Evolutionary conservation across 2,113 vertebrate species (phyloP).

Genomic region (Potamarius usumacintae): DNA sequence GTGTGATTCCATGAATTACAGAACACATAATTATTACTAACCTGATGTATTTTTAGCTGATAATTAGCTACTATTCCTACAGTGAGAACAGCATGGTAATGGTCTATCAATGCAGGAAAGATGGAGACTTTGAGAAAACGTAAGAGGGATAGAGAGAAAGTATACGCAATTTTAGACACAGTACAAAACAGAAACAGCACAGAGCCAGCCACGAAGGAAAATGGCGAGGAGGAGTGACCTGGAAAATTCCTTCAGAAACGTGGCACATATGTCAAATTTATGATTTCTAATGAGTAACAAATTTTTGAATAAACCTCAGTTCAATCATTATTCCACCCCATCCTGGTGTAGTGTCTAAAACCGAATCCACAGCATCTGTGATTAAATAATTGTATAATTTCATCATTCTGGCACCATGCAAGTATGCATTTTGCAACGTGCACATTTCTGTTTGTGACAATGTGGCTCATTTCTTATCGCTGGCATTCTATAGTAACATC

Average conservation of each 20-base stretch:
- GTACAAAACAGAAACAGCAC: background rate
- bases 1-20: constrained; percentile 23
- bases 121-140: constrained; percentile 25
- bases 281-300: background rate
- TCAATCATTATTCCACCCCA: background rate
- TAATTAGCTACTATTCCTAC: constrained; percentile 59
- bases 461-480: constrained; percentile 36
- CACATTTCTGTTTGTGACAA: constrained; percentile 27
- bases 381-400: constrained; percentile 29
- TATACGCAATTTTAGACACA: constrained; percentile 15
- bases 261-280: background rate
- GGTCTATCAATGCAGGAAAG: constrained; percentile 44
- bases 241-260: background rate
- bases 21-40: constrained; percentile 56
- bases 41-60: constrained; percentile 56
- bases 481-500: constrained; percentile 42
- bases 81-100: constrained; percentile 45
- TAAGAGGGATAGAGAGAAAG: background rate
- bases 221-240: background rate
- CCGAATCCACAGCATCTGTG: constrained; percentile 15
- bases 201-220: background rate
- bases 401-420: background rate
- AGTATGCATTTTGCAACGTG: background rate
- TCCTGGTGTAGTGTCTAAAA: constrained; percentile 11
- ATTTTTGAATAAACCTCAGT: background rate